Conservation (phyloP, 2,888 invertebrate species). For the Cosmia trapezina region DNA sequence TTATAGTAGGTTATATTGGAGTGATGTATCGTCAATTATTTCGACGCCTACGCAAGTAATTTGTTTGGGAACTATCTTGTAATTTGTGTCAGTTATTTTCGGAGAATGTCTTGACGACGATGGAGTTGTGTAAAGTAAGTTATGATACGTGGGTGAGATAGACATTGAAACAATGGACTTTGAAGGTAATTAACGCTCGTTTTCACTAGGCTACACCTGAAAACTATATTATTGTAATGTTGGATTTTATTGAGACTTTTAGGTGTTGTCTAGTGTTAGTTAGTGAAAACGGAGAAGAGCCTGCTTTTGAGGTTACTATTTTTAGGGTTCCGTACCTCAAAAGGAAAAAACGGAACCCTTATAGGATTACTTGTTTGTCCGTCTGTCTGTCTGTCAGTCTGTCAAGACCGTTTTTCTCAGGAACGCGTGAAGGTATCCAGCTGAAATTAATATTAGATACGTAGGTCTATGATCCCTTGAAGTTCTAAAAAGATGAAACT, state of each 20-base stretch:
- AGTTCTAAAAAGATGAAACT: too few species aligned
- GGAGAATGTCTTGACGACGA: neutral
- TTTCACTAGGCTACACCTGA: neutral
- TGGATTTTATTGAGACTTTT: neutral
- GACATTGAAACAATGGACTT: neutral
- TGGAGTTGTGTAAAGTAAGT: neutral
- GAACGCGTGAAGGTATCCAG: too few species aligned
- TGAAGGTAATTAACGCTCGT: neutral
- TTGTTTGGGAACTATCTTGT: slow-evolving; percentile 11
- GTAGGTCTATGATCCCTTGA: too few species aligned
- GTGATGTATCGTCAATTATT: slow-evolving; percentile 40
- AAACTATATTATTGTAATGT: neutral
- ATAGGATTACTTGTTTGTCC: too few species aligned
- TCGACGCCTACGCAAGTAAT: slow-evolving; percentile 12
- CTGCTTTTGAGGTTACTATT: neutral
- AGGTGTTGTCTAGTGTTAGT: neutral
- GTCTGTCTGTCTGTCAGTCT: too few species aligned
- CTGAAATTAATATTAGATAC: too few species aligned
- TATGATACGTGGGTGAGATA: neutral
- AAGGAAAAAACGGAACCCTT: too few species aligned
- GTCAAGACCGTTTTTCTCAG: too few species aligned
- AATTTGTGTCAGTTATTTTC: slow-evolving; percentile 10
- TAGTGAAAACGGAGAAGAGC: neutral
- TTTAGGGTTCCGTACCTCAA: too few species aligned
- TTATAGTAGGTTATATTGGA: slow-evolving; percentile 33